Evolutionary conservation across 2,888 invertebrate species (phyloP).

Genomic region (Balanococcus diminutus): DNA sequence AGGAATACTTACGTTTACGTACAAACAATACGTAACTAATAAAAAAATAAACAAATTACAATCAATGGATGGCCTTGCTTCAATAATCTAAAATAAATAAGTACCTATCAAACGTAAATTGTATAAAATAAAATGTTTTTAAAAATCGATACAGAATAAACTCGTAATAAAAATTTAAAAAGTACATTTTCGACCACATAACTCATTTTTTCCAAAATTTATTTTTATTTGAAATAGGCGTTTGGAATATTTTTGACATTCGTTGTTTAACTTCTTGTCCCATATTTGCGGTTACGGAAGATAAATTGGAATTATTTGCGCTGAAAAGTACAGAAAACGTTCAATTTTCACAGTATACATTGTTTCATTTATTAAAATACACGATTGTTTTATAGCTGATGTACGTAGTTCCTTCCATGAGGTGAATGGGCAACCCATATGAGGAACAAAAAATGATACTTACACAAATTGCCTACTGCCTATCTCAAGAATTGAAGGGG

Average conservation of each 20-base stretch:
- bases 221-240: constrained; percentile 62
- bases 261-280: constrained; percentile 68
- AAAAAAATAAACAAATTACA: neutral
- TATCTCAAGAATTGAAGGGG: too few relatives aligned
- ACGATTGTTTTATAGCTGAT: too few relatives aligned
- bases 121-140: neutral
- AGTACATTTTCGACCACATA: neutral
- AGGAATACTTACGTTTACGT: too few relatives aligned
- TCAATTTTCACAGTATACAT: neutral
- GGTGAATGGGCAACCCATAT: too few relatives aligned
- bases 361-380: neutral
- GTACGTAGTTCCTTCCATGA: too few relatives aligned
- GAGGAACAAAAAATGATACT: too few relatives aligned
- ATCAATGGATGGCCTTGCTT: neutral
- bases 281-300: constrained; percentile 61
- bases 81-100: neutral
- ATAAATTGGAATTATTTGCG: constrained; percentile 61
- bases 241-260: constrained; percentile 68
- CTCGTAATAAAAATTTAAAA: neutral
- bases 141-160: neutral
- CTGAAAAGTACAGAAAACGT: constrained; percentile 16
- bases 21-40: too few relatives aligned
- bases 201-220: constrained; percentile 64
- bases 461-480: too few relatives aligned
- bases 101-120: neutral